Evolutionary conservation across 1,140 invertebrate species (phyloP).

Genomic region (Pseudoatta argentina): DNA sequence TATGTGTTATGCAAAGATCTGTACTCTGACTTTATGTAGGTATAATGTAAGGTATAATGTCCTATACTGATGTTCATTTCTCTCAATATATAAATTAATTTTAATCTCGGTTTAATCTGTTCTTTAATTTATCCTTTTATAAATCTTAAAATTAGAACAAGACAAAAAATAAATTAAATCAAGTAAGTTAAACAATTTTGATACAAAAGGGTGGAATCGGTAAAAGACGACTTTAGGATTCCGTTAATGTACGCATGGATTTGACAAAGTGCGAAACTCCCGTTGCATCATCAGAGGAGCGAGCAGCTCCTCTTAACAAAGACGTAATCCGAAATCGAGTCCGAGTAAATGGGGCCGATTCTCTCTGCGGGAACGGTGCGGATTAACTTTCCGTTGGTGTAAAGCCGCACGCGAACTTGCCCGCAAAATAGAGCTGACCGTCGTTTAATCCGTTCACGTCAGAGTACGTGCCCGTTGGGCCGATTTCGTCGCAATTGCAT

Average conservation of each 20-base stretch:
- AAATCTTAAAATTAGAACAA: too few species aligned
- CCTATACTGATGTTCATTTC: too few species aligned
- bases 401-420: constrained; percentile 35
- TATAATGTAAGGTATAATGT: too few species aligned
- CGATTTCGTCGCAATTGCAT: constrained; percentile 42
- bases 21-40: too few species aligned
- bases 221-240: too few species aligned
- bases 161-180: too few species aligned
- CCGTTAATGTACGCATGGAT: not conserved
- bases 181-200: too few species aligned
- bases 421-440: constrained; percentile 51
- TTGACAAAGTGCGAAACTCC: not conserved
- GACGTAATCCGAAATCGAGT: constrained; percentile 42
- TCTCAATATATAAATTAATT: too few species aligned
- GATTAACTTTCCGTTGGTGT: constrained; percentile 52
- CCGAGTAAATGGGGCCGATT: constrained; percentile 12
- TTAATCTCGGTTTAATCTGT: too few species aligned
- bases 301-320: not conserved
- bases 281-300: not conserved
- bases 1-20: too few species aligned
- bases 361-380: not conserved
- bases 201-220: too few species aligned
- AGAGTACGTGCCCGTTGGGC: constrained; percentile 40
- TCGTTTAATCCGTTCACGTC: constrained; percentile 52
- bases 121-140: too few species aligned